Evolutionary conservation across 2,113 vertebrate genomes (phyloP), one percentile per base, ranked within the genome.

Genomic region (Sciurus niger): DNA sequence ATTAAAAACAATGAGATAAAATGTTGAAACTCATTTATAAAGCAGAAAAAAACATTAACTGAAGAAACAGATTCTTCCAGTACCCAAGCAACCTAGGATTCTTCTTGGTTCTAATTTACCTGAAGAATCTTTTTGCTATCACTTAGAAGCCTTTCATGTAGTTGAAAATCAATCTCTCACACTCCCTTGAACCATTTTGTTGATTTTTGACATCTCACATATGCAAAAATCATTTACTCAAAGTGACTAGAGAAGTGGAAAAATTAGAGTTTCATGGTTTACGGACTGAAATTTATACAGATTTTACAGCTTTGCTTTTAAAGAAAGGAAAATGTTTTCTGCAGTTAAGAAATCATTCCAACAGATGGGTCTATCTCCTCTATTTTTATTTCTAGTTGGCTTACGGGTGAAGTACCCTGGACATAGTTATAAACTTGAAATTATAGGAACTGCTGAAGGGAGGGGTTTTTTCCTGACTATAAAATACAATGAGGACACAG

Each of bases 381-480:
- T 89, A 93, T 96, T 97, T 97, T 94, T 97, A 97, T 98, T 95
- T 97, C 93, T 92, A 51, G 76, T 96, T 95, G 97, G 89, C 95
- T 97, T 94, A 93, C 0, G 84, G 93, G 96, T 97, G 90, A 98
- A 97, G 94, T 97, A 86, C 84, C 73, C 92, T 97, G 97, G 97
- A 97, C 97, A 97, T 92, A 93, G 87, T 92, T 97, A 96, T 97
- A 96, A 97, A 97, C 96, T 96, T 97, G 96, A 97, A 96, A 96
- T 97, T 95, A 97, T 60, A 96, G 87, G 77, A 96, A 97, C 53
- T 90, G 93, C 93, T 96, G 95, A 98, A 80, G 84, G 89, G 53
- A 77, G 55, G 63, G 37, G 46, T 88, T 90, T 93, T 55, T 92
- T 65, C 46, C 76, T 93, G 91, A n/a, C 80, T 92, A 2, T 98